phyloP scores from a whole-genome alignment of 2,888 invertebrate genomes.

The Phengaris alcon region DNA sequence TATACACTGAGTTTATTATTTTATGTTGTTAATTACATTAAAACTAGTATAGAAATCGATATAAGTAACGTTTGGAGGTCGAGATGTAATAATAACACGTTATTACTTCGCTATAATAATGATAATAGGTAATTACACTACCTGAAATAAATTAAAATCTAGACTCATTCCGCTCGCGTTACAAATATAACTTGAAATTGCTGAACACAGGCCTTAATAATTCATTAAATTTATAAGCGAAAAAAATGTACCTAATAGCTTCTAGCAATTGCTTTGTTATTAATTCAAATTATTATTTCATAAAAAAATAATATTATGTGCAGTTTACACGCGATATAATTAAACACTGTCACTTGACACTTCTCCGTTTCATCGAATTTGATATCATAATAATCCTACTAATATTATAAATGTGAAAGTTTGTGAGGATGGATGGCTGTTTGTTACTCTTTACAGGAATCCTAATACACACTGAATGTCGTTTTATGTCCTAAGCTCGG shows the following conservation, averaged over 20 bases:
- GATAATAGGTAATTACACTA: neutral
- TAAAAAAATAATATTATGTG: neutral
- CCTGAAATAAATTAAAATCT: neutral
- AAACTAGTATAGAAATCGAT: constrained; percentile 20
- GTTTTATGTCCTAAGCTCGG: constrained; percentile 18
- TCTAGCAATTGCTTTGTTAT: neutral
- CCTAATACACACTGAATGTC: neutral
- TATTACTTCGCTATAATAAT: neutral
- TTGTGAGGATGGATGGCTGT: no score
- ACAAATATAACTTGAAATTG: neutral
- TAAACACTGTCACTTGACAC: no score
- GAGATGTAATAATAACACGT: constrained; percentile 5
- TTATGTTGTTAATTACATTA: neutral
- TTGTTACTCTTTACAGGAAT: neutral
- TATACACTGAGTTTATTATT: neutral
- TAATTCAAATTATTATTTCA: no score
- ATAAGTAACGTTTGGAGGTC: constrained; percentile 11
- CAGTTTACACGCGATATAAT: neutral
- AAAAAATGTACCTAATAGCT: neutral
- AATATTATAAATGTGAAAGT: no score
- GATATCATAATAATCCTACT: no score
- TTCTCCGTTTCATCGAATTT: no score
- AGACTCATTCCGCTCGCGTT: neutral
- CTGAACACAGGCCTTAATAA: neutral
- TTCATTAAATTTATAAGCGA: neutral